These are phyloP conservation scores for Menidia menidia DNA, from an alignment of 2,797 vertebrate genomes.

Conservation along the genomic window DNA sequence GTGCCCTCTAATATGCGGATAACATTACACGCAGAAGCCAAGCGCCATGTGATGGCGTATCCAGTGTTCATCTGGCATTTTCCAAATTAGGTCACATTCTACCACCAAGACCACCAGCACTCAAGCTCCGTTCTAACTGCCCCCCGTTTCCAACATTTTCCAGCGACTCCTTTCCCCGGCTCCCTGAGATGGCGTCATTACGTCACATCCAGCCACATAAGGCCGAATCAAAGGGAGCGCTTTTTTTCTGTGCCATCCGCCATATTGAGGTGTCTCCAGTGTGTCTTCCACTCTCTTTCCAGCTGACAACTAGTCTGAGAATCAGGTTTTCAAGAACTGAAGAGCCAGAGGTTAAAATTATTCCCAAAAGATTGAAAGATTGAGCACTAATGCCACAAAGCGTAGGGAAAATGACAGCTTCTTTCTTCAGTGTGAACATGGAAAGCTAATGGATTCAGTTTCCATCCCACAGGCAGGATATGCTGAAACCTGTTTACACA, in stretches of 20 bases:
- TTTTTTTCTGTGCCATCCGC: too few relatives aligned
- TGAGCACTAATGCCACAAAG: background rate
- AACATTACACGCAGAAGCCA: conserved; percentile 70
- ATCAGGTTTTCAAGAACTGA: background rate
- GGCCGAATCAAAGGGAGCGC: background rate
- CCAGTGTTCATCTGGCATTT: conserved; percentile 74
- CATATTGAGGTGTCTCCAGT: background rate
- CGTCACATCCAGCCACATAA: background rate
- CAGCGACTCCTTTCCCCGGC: background rate
- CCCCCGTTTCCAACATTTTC: background rate
- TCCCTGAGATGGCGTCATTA: background rate
- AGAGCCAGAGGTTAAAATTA: background rate
- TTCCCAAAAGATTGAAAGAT: too few relatives aligned
- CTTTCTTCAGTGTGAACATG: background rate
- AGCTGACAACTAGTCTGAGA: background rate
- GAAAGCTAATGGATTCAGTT: background rate
- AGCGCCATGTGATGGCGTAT: conserved; percentile 82
- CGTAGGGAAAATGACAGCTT: background rate
- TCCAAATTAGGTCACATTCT: conserved; percentile 68
- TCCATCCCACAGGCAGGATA: background rate
- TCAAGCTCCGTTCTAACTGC: conserved; percentile 14
- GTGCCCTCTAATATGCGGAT: conserved; percentile 43
- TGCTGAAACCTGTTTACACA: too few relatives aligned
- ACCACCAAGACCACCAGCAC: conserved; percentile 24
- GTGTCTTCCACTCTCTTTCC: background rate